Percentiles rank a stretch among this genome's conserved stretches.
phyloP scores from a whole-genome alignment of 2,113 vertebrate genomes.

The Lophius piscatorius region DNA sequence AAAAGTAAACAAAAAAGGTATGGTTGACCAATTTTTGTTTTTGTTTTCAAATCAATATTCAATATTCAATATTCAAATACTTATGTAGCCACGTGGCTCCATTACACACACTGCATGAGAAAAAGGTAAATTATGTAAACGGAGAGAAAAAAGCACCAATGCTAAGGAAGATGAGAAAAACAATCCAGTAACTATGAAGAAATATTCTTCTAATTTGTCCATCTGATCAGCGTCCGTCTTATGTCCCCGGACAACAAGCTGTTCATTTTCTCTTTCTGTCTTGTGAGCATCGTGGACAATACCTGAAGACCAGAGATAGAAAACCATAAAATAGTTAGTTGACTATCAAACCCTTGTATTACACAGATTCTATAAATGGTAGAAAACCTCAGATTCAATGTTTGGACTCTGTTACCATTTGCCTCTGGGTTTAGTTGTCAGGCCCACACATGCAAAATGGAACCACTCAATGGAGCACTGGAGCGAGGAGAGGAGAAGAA shows the following conservation, averaged over 20 bases:
- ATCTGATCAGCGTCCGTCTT: slow-evolving; percentile 29
- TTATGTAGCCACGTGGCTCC: slow-evolving; percentile 61
- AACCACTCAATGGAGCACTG: slow-evolving; percentile 99
- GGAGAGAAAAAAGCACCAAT: slow-evolving; percentile 72
- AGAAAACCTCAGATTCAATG: not conserved
- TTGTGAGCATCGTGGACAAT: slow-evolving; percentile 82
- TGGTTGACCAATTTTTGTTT: no score
- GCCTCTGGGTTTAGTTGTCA: slow-evolving; percentile 96
- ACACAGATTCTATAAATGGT: not conserved
- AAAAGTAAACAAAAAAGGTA: slow-evolving; percentile 43
- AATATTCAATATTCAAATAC: slow-evolving; percentile 66
- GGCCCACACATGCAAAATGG: slow-evolving; percentile 97
- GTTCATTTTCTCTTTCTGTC: slow-evolving; percentile 81
- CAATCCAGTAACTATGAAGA: slow-evolving; percentile 57
- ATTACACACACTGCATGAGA: slow-evolving; percentile 63
- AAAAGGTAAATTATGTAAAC: slow-evolving; percentile 66
- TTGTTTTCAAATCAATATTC: slow-evolving; percentile 12
- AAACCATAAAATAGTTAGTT: not conserved
- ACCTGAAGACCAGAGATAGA: slow-evolving; percentile 63
- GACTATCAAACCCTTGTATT: not conserved
- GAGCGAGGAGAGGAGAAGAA: slow-evolving; percentile 15
- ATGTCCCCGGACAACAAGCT: slow-evolving; percentile 42
- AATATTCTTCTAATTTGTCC: slow-evolving; percentile 59
- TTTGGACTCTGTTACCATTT: slow-evolving; percentile 89
- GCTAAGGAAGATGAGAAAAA: slow-evolving; percentile 64